A percentile compares a stretch with the other conserved stretches of the same genome.
These are phyloP conservation scores for Hapalemur alaotrensis DNA, from an alignment of 2,797 vertebrate genomes.

Conservation along the genomic window DNA sequence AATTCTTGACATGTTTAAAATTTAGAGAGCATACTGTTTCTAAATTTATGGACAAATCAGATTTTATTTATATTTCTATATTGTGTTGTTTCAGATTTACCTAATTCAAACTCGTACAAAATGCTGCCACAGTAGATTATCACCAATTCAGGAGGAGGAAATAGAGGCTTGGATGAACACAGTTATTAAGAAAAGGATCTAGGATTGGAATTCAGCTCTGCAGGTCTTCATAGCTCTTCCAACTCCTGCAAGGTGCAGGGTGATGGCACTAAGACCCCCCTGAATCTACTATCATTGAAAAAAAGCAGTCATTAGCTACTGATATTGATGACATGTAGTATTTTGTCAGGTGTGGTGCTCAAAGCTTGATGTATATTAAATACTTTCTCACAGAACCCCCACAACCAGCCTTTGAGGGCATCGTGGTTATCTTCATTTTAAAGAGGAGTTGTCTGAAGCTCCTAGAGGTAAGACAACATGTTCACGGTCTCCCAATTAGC, in stretches of 20 bases:
- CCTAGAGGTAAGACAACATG: not conserved
- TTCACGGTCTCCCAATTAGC: not conserved
- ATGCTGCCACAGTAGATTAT: not conserved
- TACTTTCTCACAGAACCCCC: not conserved
- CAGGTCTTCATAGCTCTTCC: not conserved
- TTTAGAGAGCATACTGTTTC: not conserved
- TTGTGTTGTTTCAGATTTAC: not conserved
- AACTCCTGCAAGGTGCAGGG: not conserved
- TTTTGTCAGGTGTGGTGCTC: not conserved
- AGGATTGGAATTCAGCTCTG: not conserved
- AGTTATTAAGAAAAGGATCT: not conserved
- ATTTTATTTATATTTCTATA: not conserved
- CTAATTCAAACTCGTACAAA: not conserved
- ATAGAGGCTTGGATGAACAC: not conserved
- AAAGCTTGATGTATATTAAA: too few relatives aligned
- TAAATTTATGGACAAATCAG: not conserved
- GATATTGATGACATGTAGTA: accelerated
- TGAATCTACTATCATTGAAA: not conserved
- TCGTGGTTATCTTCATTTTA: not conserved
- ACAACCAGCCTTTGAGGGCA: not conserved
- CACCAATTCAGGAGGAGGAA: not conserved
- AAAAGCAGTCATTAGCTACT: too few relatives aligned
- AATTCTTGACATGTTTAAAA: not conserved
- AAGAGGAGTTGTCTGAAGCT: not conserved
- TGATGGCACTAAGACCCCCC: not conserved